Conservation (phyloP, 1,140 invertebrate genomes). For the Drosophila chauvacae region DNA sequence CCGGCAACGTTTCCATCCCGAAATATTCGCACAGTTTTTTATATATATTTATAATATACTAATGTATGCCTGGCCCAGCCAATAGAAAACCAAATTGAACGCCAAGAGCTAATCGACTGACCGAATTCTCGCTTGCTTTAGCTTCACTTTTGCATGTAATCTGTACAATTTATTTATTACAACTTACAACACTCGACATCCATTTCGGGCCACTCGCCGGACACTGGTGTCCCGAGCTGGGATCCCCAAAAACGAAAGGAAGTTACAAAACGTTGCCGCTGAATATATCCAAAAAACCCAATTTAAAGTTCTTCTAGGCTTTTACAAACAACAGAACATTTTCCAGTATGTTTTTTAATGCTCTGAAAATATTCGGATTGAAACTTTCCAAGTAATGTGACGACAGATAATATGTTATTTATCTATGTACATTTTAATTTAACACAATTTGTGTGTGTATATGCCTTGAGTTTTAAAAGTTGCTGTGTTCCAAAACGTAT, state of each 20-base stretch:
- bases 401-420: constrained; percentile 26
- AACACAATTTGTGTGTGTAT: constrained; percentile 49
- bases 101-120: constrained; percentile 10
- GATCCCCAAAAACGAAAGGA: constrained; percentile 19
- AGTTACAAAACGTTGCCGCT: constrained; percentile 62
- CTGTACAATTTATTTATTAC: constrained; percentile 51
- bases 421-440: constrained; percentile 56
- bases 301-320: constrained; percentile 83
- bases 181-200: constrained; percentile 61
- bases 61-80: constrained; percentile 60
- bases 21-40: constrained; percentile 70
- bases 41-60: neutral
- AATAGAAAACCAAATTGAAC: constrained; percentile 31
- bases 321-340: constrained; percentile 84
- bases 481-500: constrained; percentile 61
- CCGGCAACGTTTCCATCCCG: constrained; percentile 72
- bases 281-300: constrained; percentile 80
- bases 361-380: constrained; percentile 60
- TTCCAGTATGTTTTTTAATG: constrained; percentile 69
- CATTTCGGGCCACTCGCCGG: constrained; percentile 37
- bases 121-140: constrained; percentile 74
- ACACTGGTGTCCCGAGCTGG: constrained; percentile 3
- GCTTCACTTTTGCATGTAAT: constrained; percentile 80
- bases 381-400: constrained; percentile 37
- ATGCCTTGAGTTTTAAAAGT: constrained; percentile 69